Percentiles rank a stretch among this genome's conserved stretches.
These are phyloP conservation scores for Semnopithecus entellus DNA, from an alignment of 2,113 vertebrate species.

Conservation along the genomic window DNA sequence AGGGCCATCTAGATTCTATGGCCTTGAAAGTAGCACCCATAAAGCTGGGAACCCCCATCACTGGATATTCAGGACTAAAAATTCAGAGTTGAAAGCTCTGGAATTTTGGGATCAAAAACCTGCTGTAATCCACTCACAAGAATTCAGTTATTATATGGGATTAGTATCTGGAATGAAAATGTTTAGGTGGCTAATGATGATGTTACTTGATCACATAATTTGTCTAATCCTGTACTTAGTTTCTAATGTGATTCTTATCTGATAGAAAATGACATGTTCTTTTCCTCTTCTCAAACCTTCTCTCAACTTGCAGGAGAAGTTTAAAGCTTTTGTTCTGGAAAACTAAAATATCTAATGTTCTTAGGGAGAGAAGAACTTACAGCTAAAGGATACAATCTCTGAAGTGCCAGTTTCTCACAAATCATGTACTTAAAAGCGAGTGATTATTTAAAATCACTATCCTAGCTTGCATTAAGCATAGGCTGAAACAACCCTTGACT, in stretches of 20 bases:
- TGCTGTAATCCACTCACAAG: neutral
- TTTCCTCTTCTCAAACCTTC: neutral
- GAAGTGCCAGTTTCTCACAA: slow-evolving; percentile 28
- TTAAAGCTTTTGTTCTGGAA: slow-evolving; percentile 1
- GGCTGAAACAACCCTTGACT: neutral
- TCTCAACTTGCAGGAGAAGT: slow-evolving; percentile 21
- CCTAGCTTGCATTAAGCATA: neutral
- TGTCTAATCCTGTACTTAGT: neutral
- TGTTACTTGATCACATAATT: neutral
- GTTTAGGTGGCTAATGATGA: neutral
- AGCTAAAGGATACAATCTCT: neutral
- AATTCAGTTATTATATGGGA: slow-evolving; percentile 17
- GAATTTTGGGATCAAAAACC: neutral
- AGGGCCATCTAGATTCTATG: slow-evolving; percentile 16
- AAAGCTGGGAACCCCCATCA: neutral
- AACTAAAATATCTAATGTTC: slow-evolving; percentile 22
- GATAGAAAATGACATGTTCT: neutral
- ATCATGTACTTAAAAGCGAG: slow-evolving; percentile 8
- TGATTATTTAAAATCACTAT: neutral
- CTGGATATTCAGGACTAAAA: neutral
- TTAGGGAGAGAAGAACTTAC: neutral
- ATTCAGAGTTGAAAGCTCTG: neutral
- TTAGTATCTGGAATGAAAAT: slow-evolving; percentile 30
- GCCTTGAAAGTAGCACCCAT: slow-evolving; percentile 60
- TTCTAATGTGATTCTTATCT: neutral